phyloP scores from a whole-genome alignment of 2,888 invertebrate species.

The Lasioglossum pauxillum region DNA sequence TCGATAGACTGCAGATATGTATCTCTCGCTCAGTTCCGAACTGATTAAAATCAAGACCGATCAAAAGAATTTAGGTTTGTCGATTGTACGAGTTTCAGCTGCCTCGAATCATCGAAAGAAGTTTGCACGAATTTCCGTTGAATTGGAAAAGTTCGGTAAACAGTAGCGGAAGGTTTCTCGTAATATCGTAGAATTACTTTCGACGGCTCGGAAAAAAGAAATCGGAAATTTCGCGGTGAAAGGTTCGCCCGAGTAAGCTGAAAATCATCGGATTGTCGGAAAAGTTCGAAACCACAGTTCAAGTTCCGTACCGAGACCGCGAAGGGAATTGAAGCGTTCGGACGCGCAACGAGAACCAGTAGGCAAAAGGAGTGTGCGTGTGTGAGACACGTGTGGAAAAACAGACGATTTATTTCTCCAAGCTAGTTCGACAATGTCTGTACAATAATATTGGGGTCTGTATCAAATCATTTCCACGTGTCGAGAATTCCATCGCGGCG shows the following conservation, averaged over 20 bases:
- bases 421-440: conserved; percentile 43
- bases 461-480: conserved; percentile 34
- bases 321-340: background rate
- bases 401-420: conserved; percentile 53
- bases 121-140: too few species aligned
- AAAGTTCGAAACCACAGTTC: background rate
- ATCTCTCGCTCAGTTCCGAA: too few species aligned
- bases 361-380: conserved; percentile 26
- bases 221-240: background rate
- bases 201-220: background rate
- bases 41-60: too few species aligned
- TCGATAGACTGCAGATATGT: too few species aligned
- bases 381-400: conserved; percentile 25
- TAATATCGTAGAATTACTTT: too few species aligned
- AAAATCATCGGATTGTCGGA: too few species aligned
- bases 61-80: too few species aligned
- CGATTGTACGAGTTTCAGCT: too few species aligned
- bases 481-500: conserved; percentile 8
- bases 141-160: background rate
- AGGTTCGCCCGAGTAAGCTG: background rate
- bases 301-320: background rate
- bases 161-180: background rate
- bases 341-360: conserved; percentile 7
- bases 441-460: conserved; percentile 43
- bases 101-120: too few species aligned